phyloP scores from a whole-genome alignment of 2,888 invertebrate species.

The Microctonus hyperodae region DNA sequence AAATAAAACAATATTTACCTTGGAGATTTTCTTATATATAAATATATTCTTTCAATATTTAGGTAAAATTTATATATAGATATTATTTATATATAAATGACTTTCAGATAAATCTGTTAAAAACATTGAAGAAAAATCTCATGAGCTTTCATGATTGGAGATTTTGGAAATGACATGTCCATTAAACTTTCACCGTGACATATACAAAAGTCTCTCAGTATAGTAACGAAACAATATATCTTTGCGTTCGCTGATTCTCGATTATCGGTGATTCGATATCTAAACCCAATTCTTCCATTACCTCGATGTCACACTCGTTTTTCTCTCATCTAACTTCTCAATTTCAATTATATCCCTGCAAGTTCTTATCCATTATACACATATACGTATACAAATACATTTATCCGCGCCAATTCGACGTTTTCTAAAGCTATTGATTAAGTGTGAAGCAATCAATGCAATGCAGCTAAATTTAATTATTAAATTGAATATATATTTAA shows the following conservation, averaged over 20 bases:
- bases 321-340: conserved; percentile 7
- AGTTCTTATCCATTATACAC: not conserved
- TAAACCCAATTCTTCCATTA: conserved; percentile 11
- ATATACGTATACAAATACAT: not conserved
- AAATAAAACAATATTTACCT: too few relatives aligned
- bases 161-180: conserved; percentile 41
- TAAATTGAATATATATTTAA: not conserved
- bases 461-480: not conserved
- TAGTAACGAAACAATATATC: conserved; percentile 31
- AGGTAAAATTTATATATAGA: too few relatives aligned
- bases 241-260: conserved; percentile 26
- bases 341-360: conserved; percentile 13
- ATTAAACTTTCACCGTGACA: conserved; percentile 35
- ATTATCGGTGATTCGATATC: conserved; percentile 41
- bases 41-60: too few relatives aligned
- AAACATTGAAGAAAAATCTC: too few relatives aligned
- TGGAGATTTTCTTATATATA: too few relatives aligned
- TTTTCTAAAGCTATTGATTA: not conserved
- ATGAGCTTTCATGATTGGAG: too few relatives aligned
- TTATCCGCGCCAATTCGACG: not conserved
- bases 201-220: conserved; percentile 29
- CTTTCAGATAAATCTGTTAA: too few relatives aligned
- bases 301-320: conserved; percentile 5
- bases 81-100: too few relatives aligned
- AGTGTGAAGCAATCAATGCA: not conserved